These are phyloP conservation scores for Sphenopsis melanotis DNA, from an alignment of 2,797 vertebrate genomes.

Conservation along the genomic window DNA sequence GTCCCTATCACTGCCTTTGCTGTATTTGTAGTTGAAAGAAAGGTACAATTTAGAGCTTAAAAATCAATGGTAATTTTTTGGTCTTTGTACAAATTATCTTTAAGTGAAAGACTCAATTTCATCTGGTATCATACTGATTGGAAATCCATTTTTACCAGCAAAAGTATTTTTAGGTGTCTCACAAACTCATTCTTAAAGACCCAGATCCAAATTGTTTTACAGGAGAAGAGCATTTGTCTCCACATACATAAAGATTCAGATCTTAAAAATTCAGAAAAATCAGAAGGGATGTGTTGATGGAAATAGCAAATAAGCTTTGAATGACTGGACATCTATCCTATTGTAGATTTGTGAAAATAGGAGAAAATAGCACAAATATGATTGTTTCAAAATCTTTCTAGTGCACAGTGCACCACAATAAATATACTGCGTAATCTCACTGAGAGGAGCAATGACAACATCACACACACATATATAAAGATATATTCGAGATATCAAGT, in stretches of 20 bases:
- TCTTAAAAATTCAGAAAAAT: background rate
- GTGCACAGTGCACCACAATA: background rate
- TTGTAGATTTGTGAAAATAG: background rate
- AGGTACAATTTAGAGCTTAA: background rate
- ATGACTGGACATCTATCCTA: background rate
- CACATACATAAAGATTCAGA: background rate
- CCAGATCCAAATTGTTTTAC: background rate
- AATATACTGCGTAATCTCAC: background rate
- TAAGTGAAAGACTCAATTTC: slow-evolving; percentile 28
- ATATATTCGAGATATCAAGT: background rate
- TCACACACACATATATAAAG: background rate
- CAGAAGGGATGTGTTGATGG: background rate
- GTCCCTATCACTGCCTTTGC: background rate
- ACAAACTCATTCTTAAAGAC: slow-evolving; percentile 20
- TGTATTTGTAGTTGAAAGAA: background rate
- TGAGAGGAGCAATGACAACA: background rate
- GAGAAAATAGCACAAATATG: background rate
- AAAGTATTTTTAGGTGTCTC: slow-evolving; percentile 23
- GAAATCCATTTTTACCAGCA: slow-evolving; percentile 47
- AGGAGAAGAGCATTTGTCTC: background rate
- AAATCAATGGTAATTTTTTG: slow-evolving; percentile 59
- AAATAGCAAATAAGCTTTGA: background rate
- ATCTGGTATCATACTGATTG: slow-evolving; percentile 28
- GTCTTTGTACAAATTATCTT: slow-evolving; percentile 59
- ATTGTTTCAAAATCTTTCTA: background rate